Evolutionary conservation across 2,888 invertebrate genomes (phyloP), one percentile per base, ranked within the genome.

Genomic region (Pristionchus fissidentatus): DNA sequence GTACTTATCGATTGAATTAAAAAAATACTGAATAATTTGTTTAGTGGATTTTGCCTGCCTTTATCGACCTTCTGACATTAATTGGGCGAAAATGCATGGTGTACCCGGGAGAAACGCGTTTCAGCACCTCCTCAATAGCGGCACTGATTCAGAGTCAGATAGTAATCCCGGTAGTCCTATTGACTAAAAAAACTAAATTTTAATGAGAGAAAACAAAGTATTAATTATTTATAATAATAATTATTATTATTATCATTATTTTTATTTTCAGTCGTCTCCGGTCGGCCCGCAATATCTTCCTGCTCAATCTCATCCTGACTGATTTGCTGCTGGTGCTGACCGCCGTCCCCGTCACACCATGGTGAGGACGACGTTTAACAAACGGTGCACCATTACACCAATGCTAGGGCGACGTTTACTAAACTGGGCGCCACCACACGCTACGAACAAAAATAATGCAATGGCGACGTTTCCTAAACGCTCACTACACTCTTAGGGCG

Each of bases 231-330:
- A 57, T n/a, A n/a, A n/a, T n/a, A n/a, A n/a, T n/a, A n/a, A n/a
- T 49, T 49, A 49, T 49, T 19, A 49, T n/a, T n/a, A n/a, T n/a
- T n/a, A n/a, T 26, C 8, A 26, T 70, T 15, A 7, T 35, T 10
- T 29, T 26, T 57, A 19, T 19, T 46, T 83, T 52, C 84, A 88
- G 90, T 60, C 86, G 91, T 10, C 88, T 92, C 4, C 91, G 91
- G n/a, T 91, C 91, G 10, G 92, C 92, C 5, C 85, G 92, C 15
- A 92, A 92, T 84, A 88, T 92, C 43, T 92, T 92, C 84, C 87
- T 92, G 57, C 86, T 92, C 75, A 92, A 92, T 84, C 84, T 92
- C 70, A 92, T 92, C 75, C 84, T 90, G 32, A 90, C 92, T 73
- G 92, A 92, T 85, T 83, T 92, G 38, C 84, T 92, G 29, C 86